Evolutionary conservation across 1,140 invertebrate species (phyloP), one percentile per base, ranked within the genome.

Genomic region (Drosophila pandora): DNA sequence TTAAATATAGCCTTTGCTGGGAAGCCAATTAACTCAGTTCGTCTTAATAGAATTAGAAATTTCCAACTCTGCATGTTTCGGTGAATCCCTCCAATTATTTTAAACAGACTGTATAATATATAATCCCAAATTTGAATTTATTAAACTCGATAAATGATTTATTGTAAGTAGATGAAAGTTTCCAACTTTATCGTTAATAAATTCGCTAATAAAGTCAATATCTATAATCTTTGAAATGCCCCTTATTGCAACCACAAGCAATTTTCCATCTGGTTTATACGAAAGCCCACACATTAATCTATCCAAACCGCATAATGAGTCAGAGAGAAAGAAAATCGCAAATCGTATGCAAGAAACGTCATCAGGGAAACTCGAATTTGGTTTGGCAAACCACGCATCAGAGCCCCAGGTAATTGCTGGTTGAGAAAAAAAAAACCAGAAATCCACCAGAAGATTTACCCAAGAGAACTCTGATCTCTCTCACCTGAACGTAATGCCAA

Each of bases 321-420:
- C 53, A 57, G 39, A 9, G 23, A 32, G 25, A 41, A 59, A 53
- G 50, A 75, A 76, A 76, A 59, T 39, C 12, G 25, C 50, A 30
- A 9, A 17, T 28, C 25, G 25, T 28, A 28, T 28, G 25, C 25
- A 17, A 17, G 17, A 28, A 34, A 9, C 60, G 71, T 59, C 71
- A 75, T 30, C 6, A 75, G 72, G 71, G 23, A 76, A 76, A 76
- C 71, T 75, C 74, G 50, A 67, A 21, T 64, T 67, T 67, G 63
- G 49, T 48, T 67, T 32, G 70, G 59, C 23, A 68, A 67, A 76
- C 72, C 62, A 76, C 62, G 72, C 73, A 75, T 39, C 22, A 65
- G 34, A 41, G 17, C 58, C 34, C 43, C n/a, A 34, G 17, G 41
- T 32, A 2, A 39, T 23, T 2, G 30, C 6, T 43, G 10, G 10